Conservation (phyloP, 2,113 vertebrate species). For the Aythya baeri region DNA sequence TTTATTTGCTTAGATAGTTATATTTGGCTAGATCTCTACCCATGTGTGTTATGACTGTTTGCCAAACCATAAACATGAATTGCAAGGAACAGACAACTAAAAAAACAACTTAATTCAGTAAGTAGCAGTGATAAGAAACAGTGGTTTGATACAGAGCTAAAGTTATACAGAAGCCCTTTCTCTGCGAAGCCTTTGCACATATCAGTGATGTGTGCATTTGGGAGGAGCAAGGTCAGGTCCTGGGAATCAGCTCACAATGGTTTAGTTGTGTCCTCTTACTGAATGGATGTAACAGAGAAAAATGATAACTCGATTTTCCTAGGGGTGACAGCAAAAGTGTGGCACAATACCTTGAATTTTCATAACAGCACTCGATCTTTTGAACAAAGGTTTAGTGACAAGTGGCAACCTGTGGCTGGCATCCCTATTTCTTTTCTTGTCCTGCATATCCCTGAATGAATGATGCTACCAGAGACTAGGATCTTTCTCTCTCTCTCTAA, state of each 20-base stretch:
- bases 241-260: background rate
- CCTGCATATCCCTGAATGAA: background rate
- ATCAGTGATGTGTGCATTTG: background rate
- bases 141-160: background rate
- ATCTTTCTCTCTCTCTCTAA: background rate
- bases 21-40: background rate
- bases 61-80: background rate
- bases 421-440: background rate
- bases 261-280: background rate
- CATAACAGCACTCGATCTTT: background rate
- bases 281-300: background rate
- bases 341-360: background rate
- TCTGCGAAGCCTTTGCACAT: background rate
- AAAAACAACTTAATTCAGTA: background rate
- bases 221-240: background rate
- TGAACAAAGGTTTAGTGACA: background rate
- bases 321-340: background rate
- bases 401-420: background rate
- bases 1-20: background rate
- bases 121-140: background rate
- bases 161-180: accelerated
- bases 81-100: background rate
- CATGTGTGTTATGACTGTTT: background rate
- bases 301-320: background rate
- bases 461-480: background rate